Evolutionary conservation across 92 coral and sea anemone species (phyloP).

Genomic region (Plumapathes pennacea): DNA sequence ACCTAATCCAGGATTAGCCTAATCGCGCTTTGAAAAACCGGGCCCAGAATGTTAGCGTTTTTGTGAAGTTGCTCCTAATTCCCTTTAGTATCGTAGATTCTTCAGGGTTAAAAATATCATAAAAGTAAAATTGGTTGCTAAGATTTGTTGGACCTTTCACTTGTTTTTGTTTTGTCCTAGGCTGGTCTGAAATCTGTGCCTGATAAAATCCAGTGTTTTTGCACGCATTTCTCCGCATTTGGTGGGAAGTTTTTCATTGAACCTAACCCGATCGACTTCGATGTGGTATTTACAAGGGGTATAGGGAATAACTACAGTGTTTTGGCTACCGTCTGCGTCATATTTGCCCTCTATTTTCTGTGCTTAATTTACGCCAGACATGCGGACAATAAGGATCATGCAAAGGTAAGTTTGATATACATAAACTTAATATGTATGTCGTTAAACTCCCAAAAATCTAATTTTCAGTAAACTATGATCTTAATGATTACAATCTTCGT

Average conservation of each 20-base stretch:
- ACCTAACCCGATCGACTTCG: conserved; percentile 97
- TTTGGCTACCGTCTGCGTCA: conserved; percentile 66
- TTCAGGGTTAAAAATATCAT: no score
- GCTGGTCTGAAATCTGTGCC: conserved; percentile 36
- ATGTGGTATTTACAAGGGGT: conserved; percentile 76
- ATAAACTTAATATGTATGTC: no score
- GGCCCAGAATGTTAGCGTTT: no score
- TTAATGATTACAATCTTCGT: no score
- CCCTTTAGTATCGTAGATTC: no score
- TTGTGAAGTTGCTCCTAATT: no score
- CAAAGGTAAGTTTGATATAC: conserved; percentile 62
- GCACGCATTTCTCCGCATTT: conserved; percentile 91
- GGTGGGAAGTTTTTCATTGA: conserved; percentile 94
- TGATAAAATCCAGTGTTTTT: conserved; percentile 71
- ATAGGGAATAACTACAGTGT: conserved; percentile 82
- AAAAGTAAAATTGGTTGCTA: no score
- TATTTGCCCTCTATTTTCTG: conserved; percentile 57
- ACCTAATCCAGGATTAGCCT: no score
- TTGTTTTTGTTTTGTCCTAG: conserved; percentile 8
- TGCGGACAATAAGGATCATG: conserved; percentile 65
- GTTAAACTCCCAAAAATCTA: no score
- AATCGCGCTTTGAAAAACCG: no score
- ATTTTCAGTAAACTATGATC: no score
- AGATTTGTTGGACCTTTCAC: no score
- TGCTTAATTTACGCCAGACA: conserved; percentile 75